Evolutionary conservation across 2,888 invertebrate species (phyloP), one percentile per base, ranked within the genome.

Genomic region (Gastracanthus pulcherrimus): DNA sequence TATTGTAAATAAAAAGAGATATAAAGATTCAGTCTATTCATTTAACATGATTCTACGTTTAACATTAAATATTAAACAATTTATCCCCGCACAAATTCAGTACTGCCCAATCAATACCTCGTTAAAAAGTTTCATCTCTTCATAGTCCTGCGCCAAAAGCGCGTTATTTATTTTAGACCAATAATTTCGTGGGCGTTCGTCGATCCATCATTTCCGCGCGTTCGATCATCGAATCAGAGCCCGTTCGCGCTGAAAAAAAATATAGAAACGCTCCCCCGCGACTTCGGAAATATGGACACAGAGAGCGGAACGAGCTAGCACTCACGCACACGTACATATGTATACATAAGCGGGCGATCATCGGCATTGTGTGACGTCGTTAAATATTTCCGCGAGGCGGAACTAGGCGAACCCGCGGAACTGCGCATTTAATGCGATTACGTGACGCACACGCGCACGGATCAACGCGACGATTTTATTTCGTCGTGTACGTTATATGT

Each of bases 391-490:
- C 3, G 6, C 29, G 66, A 41, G n/a, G 19, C 11, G 7, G 13
- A 23, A 26, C 31, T 16, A 29, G 29, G 29, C 48, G n/a, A 64
- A 64, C 64, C 75, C 60, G 31, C 60, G 9, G 3, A 41, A 60
- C 41, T n/a, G n/a, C n/a, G n/a, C n/a, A 29, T 19, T 64, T 75
- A 75, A 75, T 66, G 51, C 75, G 75, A 75, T 75, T 75, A 75
- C 45, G 26, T 19, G 38, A 16, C 34, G 9, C n/a, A 31, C 72
- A 38, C 38, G 66, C 55, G 51, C 72, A 38, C 38, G 66, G 51
- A 55, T 64, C 1, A 19, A 2, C 60, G 26, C 60, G 45, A 29
- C 67, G 67, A 36, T 6, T 19, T 36, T 36, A 9, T 23, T 64
- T 45, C 41, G 19, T 34, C 26, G 41, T 26, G 5, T 45, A 16